Percentiles rank a stretch among this genome's conserved stretches.
These are phyloP conservation scores for Betta splendens DNA, from an alignment of 2,797 vertebrate species.

Conservation along the genomic window DNA sequence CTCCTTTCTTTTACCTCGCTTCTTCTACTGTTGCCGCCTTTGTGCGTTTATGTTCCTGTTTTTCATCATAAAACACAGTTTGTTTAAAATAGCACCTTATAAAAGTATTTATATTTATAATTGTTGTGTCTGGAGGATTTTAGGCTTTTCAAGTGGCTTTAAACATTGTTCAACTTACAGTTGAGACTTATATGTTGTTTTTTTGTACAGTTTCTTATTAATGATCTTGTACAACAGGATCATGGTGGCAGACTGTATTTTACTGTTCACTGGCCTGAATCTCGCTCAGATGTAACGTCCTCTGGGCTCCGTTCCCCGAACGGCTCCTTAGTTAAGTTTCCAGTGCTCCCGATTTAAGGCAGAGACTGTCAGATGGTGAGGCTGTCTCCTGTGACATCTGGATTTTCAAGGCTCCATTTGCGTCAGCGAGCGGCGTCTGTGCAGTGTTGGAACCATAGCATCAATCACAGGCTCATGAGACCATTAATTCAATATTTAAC, in stretches of 20 bases:
- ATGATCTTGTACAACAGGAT: conserved; percentile 9
- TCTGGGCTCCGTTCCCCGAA: conserved; percentile 20
- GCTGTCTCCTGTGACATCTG: conserved; percentile 29
- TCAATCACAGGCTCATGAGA: background rate
- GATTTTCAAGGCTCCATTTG: conserved; percentile 37
- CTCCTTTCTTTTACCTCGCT: conserved; percentile 45
- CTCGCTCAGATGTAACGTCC: conserved; percentile 28
- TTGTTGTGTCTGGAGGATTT: conserved; percentile 1
- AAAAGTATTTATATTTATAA: conserved; percentile 1
- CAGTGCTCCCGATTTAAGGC: conserved; percentile 14
- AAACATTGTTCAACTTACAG: too few relatives aligned
- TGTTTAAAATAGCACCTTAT: conserved; percentile 6
- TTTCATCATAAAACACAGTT: conserved; percentile 29
- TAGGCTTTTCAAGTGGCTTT: background rate
- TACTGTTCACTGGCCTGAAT: conserved; percentile 60
- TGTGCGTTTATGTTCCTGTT: conserved; percentile 35
- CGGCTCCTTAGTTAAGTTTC: conserved; percentile 10
- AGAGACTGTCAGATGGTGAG: conserved; percentile 31
- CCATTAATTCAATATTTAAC: background rate
- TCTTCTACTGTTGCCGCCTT: conserved; percentile 10
- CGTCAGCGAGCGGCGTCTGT: conserved; percentile 1
- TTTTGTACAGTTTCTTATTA: conserved; percentile 15
- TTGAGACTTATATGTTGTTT: background rate
- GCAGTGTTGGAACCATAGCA: background rate
- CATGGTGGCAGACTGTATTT: conserved; percentile 41